These are phyloP conservation scores for Diarsia rubi DNA, from an alignment of 2,888 invertebrate genomes.

Conservation along the genomic window DNA sequence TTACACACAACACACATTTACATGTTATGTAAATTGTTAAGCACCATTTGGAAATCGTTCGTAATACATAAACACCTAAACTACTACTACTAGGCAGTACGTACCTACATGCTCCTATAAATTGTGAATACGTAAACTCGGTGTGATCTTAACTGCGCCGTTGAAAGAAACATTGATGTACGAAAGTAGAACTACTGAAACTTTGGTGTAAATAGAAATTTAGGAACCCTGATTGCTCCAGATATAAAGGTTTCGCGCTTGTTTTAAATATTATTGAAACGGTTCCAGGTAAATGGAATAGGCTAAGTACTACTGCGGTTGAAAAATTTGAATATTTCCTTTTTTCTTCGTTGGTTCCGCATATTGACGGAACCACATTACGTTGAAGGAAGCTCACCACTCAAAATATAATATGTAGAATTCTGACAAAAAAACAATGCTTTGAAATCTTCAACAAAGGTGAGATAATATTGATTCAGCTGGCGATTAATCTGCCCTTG, in stretches of 20 bases:
- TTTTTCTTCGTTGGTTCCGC: not conserved
- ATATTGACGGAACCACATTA: not conserved
- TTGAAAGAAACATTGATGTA: constrained; percentile 46
- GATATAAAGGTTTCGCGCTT: constrained; percentile 3
- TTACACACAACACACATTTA: constrained; percentile 59
- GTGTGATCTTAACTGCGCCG: constrained; percentile 39
- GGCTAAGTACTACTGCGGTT: not conserved
- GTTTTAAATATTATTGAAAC: constrained; percentile 21
- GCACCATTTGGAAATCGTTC: constrained; percentile 63
- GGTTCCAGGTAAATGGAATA: not conserved
- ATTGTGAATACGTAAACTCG: constrained; percentile 53
- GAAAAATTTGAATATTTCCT: not conserved
- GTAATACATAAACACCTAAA: constrained; percentile 59
- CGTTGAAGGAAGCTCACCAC: not conserved
- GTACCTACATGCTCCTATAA: constrained; percentile 37
- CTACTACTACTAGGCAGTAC: constrained; percentile 39
- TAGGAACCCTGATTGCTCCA: not conserved
- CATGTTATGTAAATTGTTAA: constrained; percentile 63
- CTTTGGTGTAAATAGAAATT: constrained; percentile 13
- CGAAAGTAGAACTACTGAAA: constrained; percentile 27
- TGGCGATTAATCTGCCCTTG: not conserved
- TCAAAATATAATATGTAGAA: not conserved
- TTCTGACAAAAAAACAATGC: not conserved
- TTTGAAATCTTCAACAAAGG: not conserved
- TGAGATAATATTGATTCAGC: not conserved